Base-by-base conservation (phyloP, 2,888 invertebrate species). In the Drosophila meridiana region DNA sequence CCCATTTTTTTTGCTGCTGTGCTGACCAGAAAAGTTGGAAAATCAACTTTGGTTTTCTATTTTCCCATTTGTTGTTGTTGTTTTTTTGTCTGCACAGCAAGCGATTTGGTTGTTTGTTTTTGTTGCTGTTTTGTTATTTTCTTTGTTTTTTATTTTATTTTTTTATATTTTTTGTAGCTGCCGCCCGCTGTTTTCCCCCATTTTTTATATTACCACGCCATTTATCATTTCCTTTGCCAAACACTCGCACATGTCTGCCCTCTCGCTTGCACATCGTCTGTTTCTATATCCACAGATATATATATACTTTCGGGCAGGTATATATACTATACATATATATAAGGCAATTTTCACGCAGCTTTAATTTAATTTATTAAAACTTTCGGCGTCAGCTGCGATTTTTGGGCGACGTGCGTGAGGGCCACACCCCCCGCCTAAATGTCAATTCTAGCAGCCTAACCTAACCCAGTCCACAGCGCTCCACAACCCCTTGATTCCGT, bases 141-240 rank as follows among this genome's bases (percentile, higher is more conserved):
- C 62, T 56, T 59, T 74, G 42, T 48, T 69, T 53, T 14, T 47
- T 45, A 65, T 56, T 20, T 32, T 65, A 48, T 69, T 69, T 79
- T 73, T 76, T 71, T 73, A 74, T 68, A 73, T 36, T 40, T 55
- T 55, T 28, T 36, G 28, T 77, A 61, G 82, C 73, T 77, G 74
- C 85, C 87, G 75, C 88, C 91, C 85, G 90, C 90, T 91, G 91
- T 79, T 91, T 87, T 87, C 74, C 82, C 82, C 79, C 88, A 84
- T 88, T 90, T 85, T 88, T 82, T 89, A 83, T 89, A 90, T 90
- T 91, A 86, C 89, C 91, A 91, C 90, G 88, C 91, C 87, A 91
- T 91, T 89, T 91, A 91, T 91, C 91, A 91, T 90, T 90, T 91
- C 90, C 80, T 82, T 79, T 83, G 86, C 76, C 90, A 87, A 89